These are phyloP conservation scores for Carassius auratus DNA, from an alignment of 2,113 vertebrate genomes.

Conservation along the genomic window DNA sequence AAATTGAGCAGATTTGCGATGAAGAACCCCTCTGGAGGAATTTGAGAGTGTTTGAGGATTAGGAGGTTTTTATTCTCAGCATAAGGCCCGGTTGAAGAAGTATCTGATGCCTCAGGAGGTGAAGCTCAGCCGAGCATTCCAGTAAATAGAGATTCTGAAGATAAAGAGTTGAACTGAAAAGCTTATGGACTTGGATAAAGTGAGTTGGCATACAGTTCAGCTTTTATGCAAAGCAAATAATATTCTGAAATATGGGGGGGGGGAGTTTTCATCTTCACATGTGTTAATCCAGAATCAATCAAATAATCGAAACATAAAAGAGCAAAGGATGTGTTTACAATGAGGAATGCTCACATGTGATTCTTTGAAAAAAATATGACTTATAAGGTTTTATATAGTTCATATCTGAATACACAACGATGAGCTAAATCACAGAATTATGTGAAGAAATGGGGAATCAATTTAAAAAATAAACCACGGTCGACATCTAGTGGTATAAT, in stretches of 20 bases:
- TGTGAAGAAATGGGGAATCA: background rate
- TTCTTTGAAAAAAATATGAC: background rate
- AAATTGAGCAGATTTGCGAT: constrained; percentile 59
- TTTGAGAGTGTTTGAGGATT: constrained; percentile 63
- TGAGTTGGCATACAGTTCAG: background rate
- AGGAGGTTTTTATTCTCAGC: constrained; percentile 58
- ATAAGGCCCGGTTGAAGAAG: constrained; percentile 40
- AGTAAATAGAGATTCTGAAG: constrained; percentile 55
- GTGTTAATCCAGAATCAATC: constrained; percentile 6
- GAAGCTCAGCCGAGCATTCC: constrained; percentile 48
- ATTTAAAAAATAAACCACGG: constrained; percentile 2
- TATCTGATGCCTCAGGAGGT: constrained; percentile 56
- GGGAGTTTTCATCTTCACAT: background rate
- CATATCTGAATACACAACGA: background rate
- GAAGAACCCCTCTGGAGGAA: constrained; percentile 59
- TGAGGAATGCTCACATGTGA: background rate
- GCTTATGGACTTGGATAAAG: constrained; percentile 13
- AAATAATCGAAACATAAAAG: background rate
- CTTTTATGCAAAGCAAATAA: constrained; percentile 35
- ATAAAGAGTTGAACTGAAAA: constrained; percentile 47
- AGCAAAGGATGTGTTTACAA: background rate
- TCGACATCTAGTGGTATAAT: constrained; percentile 30
- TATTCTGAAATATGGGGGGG: background rate
- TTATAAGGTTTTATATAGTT: background rate
- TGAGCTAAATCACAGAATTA: background rate